Base-by-base conservation (phyloP, 2,113 vertebrate species). In the Todiramphus saurophagus region DNA sequence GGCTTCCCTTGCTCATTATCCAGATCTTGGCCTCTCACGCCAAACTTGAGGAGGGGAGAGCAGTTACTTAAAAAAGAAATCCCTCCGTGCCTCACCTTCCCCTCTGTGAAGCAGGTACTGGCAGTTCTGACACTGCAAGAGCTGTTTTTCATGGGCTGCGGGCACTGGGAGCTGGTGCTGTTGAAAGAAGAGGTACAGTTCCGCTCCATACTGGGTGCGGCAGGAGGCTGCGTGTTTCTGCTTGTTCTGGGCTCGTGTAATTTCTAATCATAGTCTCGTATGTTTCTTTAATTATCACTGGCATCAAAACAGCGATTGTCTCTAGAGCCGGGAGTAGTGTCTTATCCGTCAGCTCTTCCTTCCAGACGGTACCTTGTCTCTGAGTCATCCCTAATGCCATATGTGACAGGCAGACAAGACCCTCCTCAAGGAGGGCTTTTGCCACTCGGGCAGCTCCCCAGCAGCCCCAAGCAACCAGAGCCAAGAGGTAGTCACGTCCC, bases 251-350 rank as follows among this genome's bases (percentile, higher is more conserved):
- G 62, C 78, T 82, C 59, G 53, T 6, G 75, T 76, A 37, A 87
- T 73, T 72, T 68, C 83, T 75, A 75, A 90, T 69, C 72, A 72
- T 15, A 74, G 46, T 46, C 58, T 69, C 50, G 2, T 21, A 28
- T 1, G 33, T 67, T 94, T 77, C 62, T 67, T 86, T 82, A 87
- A 83, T 94, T 85, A 83, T 68, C 35, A 15, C 60, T 89, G 92
- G 41, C 62, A 74, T 76, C 63, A 24, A 68, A 92, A 27, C 74
- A 67, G 39, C 11, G 43, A 37, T 35, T 67, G 84, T 64, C 66
- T 95, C 20, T 10, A 33, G 58, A 69, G 86, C 62, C 70, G 75
- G 70, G 51, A 69, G 76, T 5, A 44, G 60, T 3, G 5, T 83
- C 92, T 66, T 31, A 43, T 20, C 68, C 64, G 4, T 37, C 72